A percentile compares a stretch with the other conserved stretches of the same genome.
Conservation (phyloP, 2,113 vertebrate species). For the Hipposideros armiger region DNA sequence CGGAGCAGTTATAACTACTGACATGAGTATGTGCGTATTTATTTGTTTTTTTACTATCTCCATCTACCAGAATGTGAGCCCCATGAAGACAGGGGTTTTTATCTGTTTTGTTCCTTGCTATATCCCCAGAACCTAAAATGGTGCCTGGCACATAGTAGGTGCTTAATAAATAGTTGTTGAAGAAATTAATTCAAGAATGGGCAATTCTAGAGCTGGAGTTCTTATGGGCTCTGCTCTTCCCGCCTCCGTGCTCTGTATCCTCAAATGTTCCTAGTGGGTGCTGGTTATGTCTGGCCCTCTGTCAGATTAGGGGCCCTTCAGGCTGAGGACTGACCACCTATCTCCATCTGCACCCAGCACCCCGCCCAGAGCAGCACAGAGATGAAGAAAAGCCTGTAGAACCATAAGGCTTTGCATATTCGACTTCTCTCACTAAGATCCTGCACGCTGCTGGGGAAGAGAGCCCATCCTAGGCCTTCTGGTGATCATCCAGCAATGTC, state of each 20-base stretch:
- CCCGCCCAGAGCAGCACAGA: background rate
- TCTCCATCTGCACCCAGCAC: background rate
- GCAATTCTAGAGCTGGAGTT: background rate
- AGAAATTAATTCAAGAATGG: background rate
- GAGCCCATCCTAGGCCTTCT: background rate
- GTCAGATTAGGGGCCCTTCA: background rate
- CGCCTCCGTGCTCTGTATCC: background rate
- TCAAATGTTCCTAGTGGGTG: background rate
- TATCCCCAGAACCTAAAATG: background rate
- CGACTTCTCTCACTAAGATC: background rate
- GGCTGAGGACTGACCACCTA: background rate
- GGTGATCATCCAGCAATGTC: background rate
- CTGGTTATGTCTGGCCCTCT: too few relatives aligned
- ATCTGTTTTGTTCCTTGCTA: background rate
- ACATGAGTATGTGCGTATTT: background rate
- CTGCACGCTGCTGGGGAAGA: background rate
- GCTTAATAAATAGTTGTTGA: background rate
- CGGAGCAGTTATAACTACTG: background rate
- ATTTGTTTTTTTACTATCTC: background rate
- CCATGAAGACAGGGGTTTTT: background rate
- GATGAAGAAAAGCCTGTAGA: background rate
- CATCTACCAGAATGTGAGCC: background rate
- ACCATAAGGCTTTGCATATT: background rate
- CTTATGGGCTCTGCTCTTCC: background rate
- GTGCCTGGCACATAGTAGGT: background rate